phyloP scores from a whole-genome alignment of 2,888 invertebrate genomes.

The Synergus itoensis region DNA sequence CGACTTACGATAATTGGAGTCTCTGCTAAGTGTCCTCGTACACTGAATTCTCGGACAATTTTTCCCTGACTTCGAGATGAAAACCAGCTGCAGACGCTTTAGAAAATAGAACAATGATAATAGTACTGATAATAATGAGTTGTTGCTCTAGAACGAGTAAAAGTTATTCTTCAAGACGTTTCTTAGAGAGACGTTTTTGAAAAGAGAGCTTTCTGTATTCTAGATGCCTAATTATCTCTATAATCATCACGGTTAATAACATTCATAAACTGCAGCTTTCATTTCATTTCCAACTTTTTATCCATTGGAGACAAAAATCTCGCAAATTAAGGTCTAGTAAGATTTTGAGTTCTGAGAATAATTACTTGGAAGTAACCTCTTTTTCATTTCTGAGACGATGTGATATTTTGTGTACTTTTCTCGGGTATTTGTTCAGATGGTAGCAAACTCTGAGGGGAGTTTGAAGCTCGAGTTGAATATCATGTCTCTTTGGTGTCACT shows the following conservation, averaged over 20 bases:
- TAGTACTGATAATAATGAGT: background rate
- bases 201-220: background rate
- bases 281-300: no score
- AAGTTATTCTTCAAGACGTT: background rate
- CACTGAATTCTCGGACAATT: slow-evolving; percentile 50
- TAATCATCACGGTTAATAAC: background rate
- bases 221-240: background rate
- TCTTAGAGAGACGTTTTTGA: background rate
- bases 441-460: no score
- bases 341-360: background rate
- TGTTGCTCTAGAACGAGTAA: background rate
- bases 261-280: no score
- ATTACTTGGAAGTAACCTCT: background rate
- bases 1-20: slow-evolving; percentile 59
- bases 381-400: background rate
- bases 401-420: background rate
- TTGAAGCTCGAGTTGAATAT: background rate
- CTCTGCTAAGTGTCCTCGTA: slow-evolving; percentile 52
- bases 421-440: background rate
- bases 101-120: background rate
- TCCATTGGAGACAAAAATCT: no score
- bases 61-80: slow-evolving; percentile 19
- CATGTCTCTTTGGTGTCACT: slow-evolving; percentile 1
- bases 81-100: slow-evolving; percentile 1
- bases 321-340: no score